Conservation (phyloP, 2,113 vertebrate genomes). For the Leptodactylus fuscus region DNA sequence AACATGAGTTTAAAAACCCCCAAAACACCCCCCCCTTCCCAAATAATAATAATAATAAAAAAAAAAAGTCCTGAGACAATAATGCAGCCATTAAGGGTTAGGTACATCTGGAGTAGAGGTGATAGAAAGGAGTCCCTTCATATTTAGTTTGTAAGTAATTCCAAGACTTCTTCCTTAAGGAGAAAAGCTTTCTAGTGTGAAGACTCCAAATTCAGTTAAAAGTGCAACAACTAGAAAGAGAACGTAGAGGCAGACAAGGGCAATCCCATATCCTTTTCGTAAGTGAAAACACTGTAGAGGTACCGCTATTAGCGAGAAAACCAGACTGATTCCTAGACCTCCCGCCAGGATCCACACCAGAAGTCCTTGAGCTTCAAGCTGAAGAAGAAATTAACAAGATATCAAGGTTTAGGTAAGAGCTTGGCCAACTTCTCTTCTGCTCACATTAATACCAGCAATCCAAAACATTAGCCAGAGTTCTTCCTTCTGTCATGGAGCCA, state of each 20-base stretch:
- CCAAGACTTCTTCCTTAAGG: neutral
- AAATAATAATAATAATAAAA: too few relatives aligned
- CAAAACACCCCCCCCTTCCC: too few relatives aligned
- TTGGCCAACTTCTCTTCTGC: neutral
- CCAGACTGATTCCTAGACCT: slow-evolving; percentile 87
- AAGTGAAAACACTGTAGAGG: slow-evolving; percentile 86
- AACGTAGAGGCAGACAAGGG: slow-evolving; percentile 85
- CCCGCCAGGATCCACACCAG: slow-evolving; percentile 90
- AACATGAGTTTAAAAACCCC: too few relatives aligned
- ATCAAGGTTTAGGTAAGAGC: neutral
- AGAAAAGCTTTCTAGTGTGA: slow-evolving; percentile 65
- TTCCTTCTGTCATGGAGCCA: too few relatives aligned
- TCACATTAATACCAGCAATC: neutral
- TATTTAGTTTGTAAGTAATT: neutral
- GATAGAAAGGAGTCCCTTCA: neutral
- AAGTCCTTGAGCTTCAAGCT: slow-evolving; percentile 86
- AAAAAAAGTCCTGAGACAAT: slow-evolving; percentile 36
- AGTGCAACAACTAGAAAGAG: slow-evolving; percentile 85
- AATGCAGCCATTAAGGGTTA: slow-evolving; percentile 22
- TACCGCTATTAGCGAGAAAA: slow-evolving; percentile 85
- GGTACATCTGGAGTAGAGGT: neutral
- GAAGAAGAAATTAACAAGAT: slow-evolving; percentile 36
- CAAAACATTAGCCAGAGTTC: too few relatives aligned
- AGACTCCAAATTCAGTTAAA: slow-evolving; percentile 87
- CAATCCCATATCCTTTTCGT: slow-evolving; percentile 75